These are phyloP conservation scores for Arctia plantaginis DNA, from an alignment of 2,888 invertebrate genomes.

Conservation along the genomic window DNA sequence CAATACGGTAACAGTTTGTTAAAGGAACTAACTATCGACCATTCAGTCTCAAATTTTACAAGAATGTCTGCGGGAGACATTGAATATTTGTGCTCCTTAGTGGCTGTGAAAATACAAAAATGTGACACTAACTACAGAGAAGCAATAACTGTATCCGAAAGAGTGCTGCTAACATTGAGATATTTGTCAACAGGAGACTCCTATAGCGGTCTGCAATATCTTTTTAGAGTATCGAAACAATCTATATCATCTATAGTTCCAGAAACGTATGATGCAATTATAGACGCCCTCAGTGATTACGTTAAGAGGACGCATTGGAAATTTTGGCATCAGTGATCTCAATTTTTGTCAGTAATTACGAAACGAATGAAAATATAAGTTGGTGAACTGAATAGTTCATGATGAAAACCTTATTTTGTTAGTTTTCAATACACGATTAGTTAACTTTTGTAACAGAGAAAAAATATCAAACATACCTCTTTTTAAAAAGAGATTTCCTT, in stretches of 20 bases:
- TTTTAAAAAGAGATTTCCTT: no score
- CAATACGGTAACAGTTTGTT: conserved; percentile 25
- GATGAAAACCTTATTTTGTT: no score
- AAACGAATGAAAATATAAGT: no score
- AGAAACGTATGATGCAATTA: conserved; percentile 26
- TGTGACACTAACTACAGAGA: conserved; percentile 22
- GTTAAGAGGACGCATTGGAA: no score
- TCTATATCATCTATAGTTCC: conserved; percentile 20
- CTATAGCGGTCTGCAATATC: conserved; percentile 19
- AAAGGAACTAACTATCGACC: conserved; percentile 27
- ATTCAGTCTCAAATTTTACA: conserved; percentile 30
- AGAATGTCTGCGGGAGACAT: conserved; percentile 18
- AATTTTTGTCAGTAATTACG: no score
- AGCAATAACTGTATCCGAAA: conserved; percentile 22
- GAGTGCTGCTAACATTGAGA: conserved; percentile 22
- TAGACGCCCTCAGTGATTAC: conserved; percentile 20
- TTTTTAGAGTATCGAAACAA: conserved; percentile 22
- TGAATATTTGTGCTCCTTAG: conserved; percentile 22
- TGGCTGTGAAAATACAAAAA: conserved; percentile 25
- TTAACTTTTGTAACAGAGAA: no score
- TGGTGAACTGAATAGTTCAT: no score
- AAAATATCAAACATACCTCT: no score
- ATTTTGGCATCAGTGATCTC: no score
- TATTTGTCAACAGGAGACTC: conserved; percentile 21
- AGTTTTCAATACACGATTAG: no score